Base-by-base conservation (phyloP, 1,140 invertebrate genomes). In the Drosophila dunni region DNA sequence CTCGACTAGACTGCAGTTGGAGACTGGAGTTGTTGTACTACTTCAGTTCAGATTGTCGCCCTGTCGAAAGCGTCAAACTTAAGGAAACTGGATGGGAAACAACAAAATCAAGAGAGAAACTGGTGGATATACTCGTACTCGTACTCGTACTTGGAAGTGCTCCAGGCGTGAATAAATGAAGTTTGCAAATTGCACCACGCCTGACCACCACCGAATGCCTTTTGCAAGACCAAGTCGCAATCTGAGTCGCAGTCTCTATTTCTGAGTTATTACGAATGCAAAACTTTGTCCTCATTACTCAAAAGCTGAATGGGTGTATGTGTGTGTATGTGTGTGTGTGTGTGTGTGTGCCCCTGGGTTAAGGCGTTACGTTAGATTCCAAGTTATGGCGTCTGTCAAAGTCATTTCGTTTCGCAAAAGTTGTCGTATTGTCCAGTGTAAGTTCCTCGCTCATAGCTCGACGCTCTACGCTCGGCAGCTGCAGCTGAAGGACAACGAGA, bases 341-440 rank as follows among this genome's bases (percentile, higher is more conserved):
- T 62, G 66, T 60, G 70, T 72, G 65, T 56, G 61, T 63, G 83
- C 83, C 83, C 77, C 83, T 88, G 80, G 83, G 84, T 86, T 86
- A 83, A 88, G 83, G 82, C 82, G 83, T 86, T 88, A 75, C 82
- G 78, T 74, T 69, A 57, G 73, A 79, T 68, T 69, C 84, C 84
- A 81, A 89, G 84, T 89, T 89, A 89, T 89, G 84, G 84, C 84
- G 84, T 89, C 81, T 89, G 85, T 89, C 84, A 89, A 88, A 89
- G 84, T 83, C 81, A 82, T 64, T 83, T 82, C 62, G 73, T 65
- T 70, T 76, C 64, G 78, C 78, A 83, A 88, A 88, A 88, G 78
- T 86, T 79, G 77, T 79, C 73, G 77, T 68, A 61, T 66, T 73
- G 78, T 81, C 81, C 69, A 46, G 63, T 24, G 24, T 56, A 64